Evolutionary conservation across 2,113 vertebrate species (phyloP), one percentile per base, ranked within the genome.

Genomic region (Apus apus): DNA sequence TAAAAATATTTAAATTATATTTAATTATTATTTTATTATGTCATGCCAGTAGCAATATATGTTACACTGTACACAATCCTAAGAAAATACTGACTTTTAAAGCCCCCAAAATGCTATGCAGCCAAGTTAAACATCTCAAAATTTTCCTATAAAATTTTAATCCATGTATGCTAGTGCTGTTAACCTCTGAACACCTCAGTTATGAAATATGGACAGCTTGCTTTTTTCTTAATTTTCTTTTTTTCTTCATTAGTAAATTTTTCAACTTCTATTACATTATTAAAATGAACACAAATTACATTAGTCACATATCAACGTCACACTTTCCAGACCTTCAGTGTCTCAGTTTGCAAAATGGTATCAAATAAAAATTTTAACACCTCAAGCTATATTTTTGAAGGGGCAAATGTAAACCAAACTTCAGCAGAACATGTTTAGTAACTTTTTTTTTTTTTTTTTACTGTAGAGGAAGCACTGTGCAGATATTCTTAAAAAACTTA

Each of bases 401-500:
- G 14, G 21, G 9, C 14, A 80, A 72, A 76, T 53, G 11, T 40
- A 88, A 71, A 20, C 14, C 13, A 77, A 54, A 57, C 36, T 72
- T 68, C 36, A 85, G 29, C 23, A 29, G 13, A 79, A 65, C 29
- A 58, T 2, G 4, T 77, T 38, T 20, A 50, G n/a, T 67, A 87
- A 40, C 2, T 34, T 2, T 11, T 57, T 75, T 81, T 11, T 57
- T 75, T 81, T 85, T 68, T 40, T 38, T 38, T 38, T 38, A 38
- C 15, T 46, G 3, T 26, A 58, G 34, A 57, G 43, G 8, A 27
- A 73, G 27, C 73, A 71, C 11, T 53, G 22, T 34, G 57, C 16
- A 40, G 12, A 12, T 7, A 54, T 11, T 73, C 13, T 36, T 9
- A 56, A 13, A 65, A 27, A 77, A 91, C 99, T 99, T 94, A 99